phyloP scores from a whole-genome alignment of 2,113 vertebrate species.

The Leuciscus idus region DNA sequence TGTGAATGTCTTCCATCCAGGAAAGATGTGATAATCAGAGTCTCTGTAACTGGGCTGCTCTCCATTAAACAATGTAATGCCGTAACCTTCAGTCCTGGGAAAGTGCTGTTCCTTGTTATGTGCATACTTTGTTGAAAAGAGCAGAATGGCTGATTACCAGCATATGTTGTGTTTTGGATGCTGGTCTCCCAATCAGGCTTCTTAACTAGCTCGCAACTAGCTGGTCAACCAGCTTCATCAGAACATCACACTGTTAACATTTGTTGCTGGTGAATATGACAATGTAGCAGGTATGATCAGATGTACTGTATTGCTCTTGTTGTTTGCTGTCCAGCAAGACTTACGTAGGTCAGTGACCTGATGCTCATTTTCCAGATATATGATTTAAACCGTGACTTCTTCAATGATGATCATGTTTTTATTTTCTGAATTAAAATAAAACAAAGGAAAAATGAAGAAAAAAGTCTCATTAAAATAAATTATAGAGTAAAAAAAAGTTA shows the following conservation, averaged over 20 bases:
- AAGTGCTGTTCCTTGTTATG: conserved; percentile 18
- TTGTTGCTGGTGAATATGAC: not conserved
- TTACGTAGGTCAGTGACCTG: not conserved
- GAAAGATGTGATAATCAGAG: conserved; percentile 69
- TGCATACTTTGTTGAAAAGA: not conserved
- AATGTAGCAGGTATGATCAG: not conserved
- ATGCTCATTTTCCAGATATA: not conserved
- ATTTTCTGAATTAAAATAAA: not conserved
- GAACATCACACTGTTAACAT: not conserved
- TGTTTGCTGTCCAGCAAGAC: not conserved
- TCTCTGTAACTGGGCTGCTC: conserved; percentile 58
- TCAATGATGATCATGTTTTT: not conserved
- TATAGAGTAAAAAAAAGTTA: too few relatives aligned
- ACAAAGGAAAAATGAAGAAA: too few relatives aligned
- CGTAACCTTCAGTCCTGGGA: conserved; percentile 53
- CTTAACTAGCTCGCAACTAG: not conserved
- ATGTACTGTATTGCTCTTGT: too few relatives aligned
- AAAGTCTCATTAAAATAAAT: too few relatives aligned
- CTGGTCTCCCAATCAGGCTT: not conserved
- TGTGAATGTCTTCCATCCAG: conserved; percentile 47
- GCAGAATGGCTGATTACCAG: not conserved
- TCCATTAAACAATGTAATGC: conserved; percentile 63
- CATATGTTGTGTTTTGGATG: not conserved
- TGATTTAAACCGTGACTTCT: not conserved
- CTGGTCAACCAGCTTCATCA: not conserved